Evolutionary conservation across 2,113 vertebrate genomes (phyloP), one percentile per base, ranked within the genome.

Genomic region (Ptyas mucosa): DNA sequence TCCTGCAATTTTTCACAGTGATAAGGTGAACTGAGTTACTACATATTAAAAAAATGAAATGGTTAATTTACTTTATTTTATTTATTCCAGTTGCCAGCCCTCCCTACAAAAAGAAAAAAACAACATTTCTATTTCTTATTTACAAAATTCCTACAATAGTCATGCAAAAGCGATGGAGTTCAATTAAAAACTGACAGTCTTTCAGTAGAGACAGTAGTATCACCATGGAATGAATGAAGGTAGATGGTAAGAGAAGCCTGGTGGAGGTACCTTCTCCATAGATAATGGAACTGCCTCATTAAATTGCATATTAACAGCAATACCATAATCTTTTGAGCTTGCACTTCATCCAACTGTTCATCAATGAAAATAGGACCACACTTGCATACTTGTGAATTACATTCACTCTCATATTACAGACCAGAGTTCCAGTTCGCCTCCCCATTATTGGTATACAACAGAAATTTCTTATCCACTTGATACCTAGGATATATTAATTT

Each of bases 1-100:
- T 88, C 58, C 91, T 91, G 85, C 86, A 57, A 88, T 94, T 95
- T 94, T 92, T 94, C 89, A 93, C 87, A 95, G 93, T 94, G 93
- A 90, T 92, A 94, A 95, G 89, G 90, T 95, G 0, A 96, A 92
- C 91, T 8, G 94, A 34, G 12, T 61, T 69, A 39, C 51, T 75
- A 18, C 43, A 90, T 9, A 39, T 34, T 87, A 87, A 53, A 86
- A 46, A 85, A 53, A 20, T 51, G 9, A 51, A 61, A 51, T 43
- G 53, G n/a, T 39, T 55, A 21, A 61, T 43, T 26, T 90, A 3
- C 8, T 20, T 49, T 52, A 49, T 89, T 64, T 90, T 69, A n/a
- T 64, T 90, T 64, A 90, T 89, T 3, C 46, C 2, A 29, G 39
- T 87, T 52, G 87, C 14, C 7, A 10, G 18, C 14, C 8, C 11